These are phyloP conservation scores for Hyperoodon ampullatus DNA, from an alignment of 2,113 vertebrate genomes.

Conservation along the genomic window DNA sequence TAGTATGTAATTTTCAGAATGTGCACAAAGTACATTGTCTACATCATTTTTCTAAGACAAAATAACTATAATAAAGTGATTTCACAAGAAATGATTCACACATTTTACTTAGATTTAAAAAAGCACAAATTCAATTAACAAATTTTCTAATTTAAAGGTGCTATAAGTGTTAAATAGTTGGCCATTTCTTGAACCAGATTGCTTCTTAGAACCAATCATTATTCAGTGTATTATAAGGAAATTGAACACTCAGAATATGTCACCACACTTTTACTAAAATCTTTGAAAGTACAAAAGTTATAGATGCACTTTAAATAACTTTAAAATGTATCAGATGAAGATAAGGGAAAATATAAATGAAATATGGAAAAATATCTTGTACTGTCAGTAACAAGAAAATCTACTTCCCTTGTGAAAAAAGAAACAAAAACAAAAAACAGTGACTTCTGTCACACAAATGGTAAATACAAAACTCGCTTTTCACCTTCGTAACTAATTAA, in stretches of 20 bases:
- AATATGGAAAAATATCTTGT: background rate
- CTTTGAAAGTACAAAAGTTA: slow-evolving; percentile 55
- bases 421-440: background rate
- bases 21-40: background rate
- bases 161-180: slow-evolving; percentile 19
- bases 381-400: slow-evolving; percentile 13
- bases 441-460: background rate
- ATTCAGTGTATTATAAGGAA: slow-evolving; percentile 78
- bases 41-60: background rate
- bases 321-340: background rate
- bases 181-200: slow-evolving; percentile 74
- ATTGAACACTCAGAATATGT: slow-evolving; percentile 72
- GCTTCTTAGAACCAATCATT: slow-evolving; percentile 74
- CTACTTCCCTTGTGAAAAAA: background rate
- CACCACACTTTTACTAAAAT: slow-evolving; percentile 70
- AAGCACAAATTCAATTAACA: slow-evolving; percentile 72
- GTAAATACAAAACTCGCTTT: background rate
- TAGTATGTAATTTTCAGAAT: background rate
- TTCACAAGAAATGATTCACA: slow-evolving; percentile 65
- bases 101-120: slow-evolving; percentile 67
- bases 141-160: slow-evolving; percentile 63
- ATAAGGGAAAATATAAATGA: background rate
- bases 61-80: background rate
- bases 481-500: background rate
- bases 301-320: slow-evolving; percentile 10